These are phyloP conservation scores for Trachymyrmex septentrionalis DNA, from an alignment of 1,140 invertebrate genomes.

Conservation along the genomic window DNA sequence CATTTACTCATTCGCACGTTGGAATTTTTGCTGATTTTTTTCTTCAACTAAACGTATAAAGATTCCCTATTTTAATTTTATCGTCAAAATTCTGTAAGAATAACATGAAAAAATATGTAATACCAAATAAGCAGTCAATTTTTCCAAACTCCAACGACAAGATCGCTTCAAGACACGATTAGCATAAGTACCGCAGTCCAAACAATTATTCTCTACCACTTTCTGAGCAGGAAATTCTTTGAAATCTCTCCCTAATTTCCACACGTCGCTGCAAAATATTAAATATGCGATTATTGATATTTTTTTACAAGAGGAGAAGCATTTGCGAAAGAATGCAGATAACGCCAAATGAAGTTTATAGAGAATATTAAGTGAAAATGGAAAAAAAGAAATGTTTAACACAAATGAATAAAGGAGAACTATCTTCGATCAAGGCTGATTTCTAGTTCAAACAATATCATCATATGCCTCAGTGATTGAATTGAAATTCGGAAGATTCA, in stretches of 20 bases:
- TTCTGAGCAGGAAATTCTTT: conserved; percentile 85
- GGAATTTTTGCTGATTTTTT: conserved; percentile 87
- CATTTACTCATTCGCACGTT: conserved; percentile 89
- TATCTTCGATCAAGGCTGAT: no score
- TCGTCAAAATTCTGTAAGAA: background rate
- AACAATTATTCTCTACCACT: conserved; percentile 88
- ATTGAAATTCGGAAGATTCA: no score
- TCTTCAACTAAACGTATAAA: conserved; percentile 83
- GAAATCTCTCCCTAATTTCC: conserved; percentile 89
- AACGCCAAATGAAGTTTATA: background rate
- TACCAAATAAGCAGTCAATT: conserved; percentile 88
- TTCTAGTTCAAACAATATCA: no score
- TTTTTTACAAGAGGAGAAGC: background rate
- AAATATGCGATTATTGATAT: background rate
- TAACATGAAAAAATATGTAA: conserved; percentile 34
- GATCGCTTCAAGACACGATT: conserved; percentile 87
- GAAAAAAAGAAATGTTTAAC: no score
- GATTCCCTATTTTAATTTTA: conserved; percentile 5
- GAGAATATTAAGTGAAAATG: background rate
- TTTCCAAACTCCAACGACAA: conserved; percentile 89
- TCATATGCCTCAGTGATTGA: no score
- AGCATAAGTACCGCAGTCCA: conserved; percentile 88
- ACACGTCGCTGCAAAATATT: conserved; percentile 87
- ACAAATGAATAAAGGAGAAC: no score
- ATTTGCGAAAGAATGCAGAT: background rate